Base-by-base conservation (phyloP, 2,888 invertebrate genomes). In the Pristionchus entomophagus region DNA sequence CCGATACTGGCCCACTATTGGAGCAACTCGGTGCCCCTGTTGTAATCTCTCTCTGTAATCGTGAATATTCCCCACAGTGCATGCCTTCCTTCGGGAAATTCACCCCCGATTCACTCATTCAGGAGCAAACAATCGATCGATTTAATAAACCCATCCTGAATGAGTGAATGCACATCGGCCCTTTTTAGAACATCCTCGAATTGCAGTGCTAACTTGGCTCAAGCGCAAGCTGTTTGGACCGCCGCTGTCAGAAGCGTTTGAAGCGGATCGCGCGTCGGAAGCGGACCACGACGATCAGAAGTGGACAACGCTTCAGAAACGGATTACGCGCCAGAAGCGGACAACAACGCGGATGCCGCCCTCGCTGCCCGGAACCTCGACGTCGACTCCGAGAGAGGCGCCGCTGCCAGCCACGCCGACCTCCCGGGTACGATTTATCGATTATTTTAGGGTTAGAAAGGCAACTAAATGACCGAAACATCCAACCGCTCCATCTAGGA, bases 341-440 rank as follows among this genome's bases (percentile, higher is more conserved):
- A n/a, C n/a, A n/a, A n/a, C n/a, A n/a, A n/a, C n/a, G 3, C 65
- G 19, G 32, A 73, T 73, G 73, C 41, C 73, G 38, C 73, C 73
- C 41, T 22, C 73, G 8, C 22, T 19, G 73, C 73, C 73, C 41
- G 12, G 26, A 22, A 19, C 73, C 10, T 41, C 73, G 22, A n/a
- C n/a, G n/a, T n/a, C 38, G 29, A 14, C 65, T 22, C n/a, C 38
- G 65, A 69, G 59, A 29, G 59, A 73, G 73, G 73, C 41, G n/a
- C 19, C 56, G 22, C 22, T 73, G 41, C 22, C 73, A 17, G 41
- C 41, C 41, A 73, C 73, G 73, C 41, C 73, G 41, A 6, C 73
- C 41, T 73, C 73, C 1, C 73, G 73, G 73, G 73, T 73, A 73
- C 5, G 38, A 22, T 35, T 73, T 73, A 73, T 73, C n/a, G 45